Conservation (phyloP, 2,797 vertebrate species). For the Pachyuromys duprasi region DNA sequence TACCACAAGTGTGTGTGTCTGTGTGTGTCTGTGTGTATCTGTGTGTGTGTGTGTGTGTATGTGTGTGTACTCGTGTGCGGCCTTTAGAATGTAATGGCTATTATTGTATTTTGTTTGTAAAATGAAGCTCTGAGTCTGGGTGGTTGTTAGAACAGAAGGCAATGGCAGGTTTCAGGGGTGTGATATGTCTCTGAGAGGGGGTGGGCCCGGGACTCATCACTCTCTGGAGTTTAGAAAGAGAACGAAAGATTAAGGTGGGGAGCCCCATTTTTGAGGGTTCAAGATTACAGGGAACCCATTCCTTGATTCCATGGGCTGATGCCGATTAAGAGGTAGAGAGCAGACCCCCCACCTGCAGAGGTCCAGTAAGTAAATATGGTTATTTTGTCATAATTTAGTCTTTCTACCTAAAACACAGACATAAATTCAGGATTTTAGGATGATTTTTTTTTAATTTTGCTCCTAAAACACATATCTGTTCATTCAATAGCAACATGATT, state of each 20-base stretch:
- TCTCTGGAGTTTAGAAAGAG: constrained; percentile 1
- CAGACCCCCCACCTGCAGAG: not conserved
- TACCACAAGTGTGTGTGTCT: not conserved
- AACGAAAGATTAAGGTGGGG: not conserved
- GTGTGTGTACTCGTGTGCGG: not conserved
- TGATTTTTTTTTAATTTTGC: not conserved
- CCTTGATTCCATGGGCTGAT: not conserved
- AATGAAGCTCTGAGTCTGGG: not conserved
- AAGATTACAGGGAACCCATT: constrained; percentile 6
- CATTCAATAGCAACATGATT: not conserved
- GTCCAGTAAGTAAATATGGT: not conserved
- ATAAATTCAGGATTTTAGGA: not conserved
- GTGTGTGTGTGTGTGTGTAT: not conserved
- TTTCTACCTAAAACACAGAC: not conserved
- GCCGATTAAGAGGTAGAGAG: constrained; percentile 1
- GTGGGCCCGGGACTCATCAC: not conserved
- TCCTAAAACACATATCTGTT: not conserved
- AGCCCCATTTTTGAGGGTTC: not conserved
- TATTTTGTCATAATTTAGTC: not conserved
- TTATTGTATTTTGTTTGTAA: constrained; percentile 36
- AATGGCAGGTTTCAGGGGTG: not conserved
- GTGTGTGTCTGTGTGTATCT: not conserved
- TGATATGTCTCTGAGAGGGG: not conserved
- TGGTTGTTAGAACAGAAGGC: not conserved
- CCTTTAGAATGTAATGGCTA: not conserved